phyloP scores from a whole-genome alignment of 2,797 vertebrate genomes.

The Limnodromus scolopaceus region DNA sequence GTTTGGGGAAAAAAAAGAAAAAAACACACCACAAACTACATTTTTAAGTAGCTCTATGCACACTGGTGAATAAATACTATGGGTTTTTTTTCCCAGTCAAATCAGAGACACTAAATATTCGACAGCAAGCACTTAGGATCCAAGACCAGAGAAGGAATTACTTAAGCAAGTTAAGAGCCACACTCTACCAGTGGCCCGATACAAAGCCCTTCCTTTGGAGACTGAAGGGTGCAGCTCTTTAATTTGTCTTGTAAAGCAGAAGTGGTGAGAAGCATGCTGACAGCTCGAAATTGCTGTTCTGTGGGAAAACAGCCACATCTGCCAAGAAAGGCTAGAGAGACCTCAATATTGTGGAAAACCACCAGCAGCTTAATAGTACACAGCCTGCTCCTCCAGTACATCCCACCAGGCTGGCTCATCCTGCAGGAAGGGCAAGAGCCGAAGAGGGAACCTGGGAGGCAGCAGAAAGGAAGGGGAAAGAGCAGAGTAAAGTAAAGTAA shows the following conservation, averaged over 20 bases:
- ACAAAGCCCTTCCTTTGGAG: background rate
- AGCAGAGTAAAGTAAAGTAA: background rate
- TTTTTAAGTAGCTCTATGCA: background rate
- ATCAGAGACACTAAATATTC: background rate
- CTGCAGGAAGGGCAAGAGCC: background rate
- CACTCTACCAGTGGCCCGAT: background rate
- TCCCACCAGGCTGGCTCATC: conserved; percentile 27
- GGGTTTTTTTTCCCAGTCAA: background rate
- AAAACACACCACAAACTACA: background rate
- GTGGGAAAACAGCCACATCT: conserved; percentile 43
- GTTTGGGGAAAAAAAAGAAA: background rate
- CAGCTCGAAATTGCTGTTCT: conserved; percentile 43
- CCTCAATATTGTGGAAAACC: conserved; percentile 30
- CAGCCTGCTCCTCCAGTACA: conserved; percentile 12
- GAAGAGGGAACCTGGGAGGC: background rate
- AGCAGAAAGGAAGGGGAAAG: background rate
- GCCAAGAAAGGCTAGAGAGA: conserved; percentile 7
- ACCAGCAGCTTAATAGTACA: background rate
- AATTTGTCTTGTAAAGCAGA: conserved; percentile 56
- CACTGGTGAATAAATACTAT: background rate
- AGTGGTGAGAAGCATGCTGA: conserved; percentile 36
- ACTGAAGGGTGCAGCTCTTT: conserved; percentile 16
- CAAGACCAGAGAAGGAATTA: background rate
- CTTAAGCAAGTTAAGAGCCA: background rate
- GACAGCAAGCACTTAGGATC: background rate